Base-by-base conservation (phyloP, 2,797 vertebrate genomes). In the Glossophaga mutica region DNA sequence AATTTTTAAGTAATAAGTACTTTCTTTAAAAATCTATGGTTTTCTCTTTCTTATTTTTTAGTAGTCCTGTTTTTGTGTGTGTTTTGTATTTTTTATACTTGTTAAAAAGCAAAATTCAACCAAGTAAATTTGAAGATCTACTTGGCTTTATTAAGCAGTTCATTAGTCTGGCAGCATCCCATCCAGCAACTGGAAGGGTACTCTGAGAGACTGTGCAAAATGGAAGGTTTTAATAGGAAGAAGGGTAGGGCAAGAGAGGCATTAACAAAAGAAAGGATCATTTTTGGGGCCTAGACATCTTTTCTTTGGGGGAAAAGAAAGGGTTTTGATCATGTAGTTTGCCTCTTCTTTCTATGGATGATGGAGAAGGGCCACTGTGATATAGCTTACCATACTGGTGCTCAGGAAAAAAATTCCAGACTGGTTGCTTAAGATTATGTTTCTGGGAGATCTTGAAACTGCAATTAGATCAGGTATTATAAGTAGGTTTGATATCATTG, bases 41-140 rank as follows among this genome's bases (percentile, higher is more conserved):
- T 92, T 95, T 92, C 70, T 92, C 62, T 87, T 62, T 73, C 29
- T 91, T 83, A 83, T 87, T 77, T 16, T 26, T 78, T 67, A 18
- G 19, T 73, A 48, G 34, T 78, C 11, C 29, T 87, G 1, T 3
- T 55, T 86, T 71, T 95, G 83, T 22, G 57, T 21, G 26, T 62
- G 29, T 62, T 32, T 32, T 62, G 59, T 26, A 26, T 12, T 42
- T 11, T 89, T 26, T 67, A 57, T 32, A 46, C 19, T 18, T 65
- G 39, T 65, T 83, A 62, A 46, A 82, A 44, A 82, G 32, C 77
- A 59, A 59, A 57, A n/a, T 83, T 44, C 29, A 46, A 46, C 39
- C 39, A n/a, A 83, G 19, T 83, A 46, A 83, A 65, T 65, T 21
- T 83, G 42, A 83, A 62, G 29, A 15, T 46, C 29, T 65, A 24